phyloP scores from a whole-genome alignment of 1,140 invertebrate genomes.

The Bombus pyrosoma region DNA sequence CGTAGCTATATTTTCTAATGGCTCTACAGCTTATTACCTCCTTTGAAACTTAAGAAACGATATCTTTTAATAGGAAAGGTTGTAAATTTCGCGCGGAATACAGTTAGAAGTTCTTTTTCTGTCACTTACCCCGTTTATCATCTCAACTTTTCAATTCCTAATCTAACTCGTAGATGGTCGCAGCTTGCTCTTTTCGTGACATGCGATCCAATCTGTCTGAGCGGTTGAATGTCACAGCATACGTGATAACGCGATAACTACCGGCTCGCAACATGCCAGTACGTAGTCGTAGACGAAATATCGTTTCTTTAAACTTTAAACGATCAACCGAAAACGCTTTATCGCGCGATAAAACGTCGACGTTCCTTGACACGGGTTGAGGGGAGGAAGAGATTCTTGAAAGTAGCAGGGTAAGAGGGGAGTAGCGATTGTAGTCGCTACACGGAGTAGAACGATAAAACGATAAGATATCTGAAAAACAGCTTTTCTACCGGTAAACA shows the following conservation, averaged over 20 bases:
- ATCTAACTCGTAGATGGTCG: neutral
- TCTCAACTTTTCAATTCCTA: neutral
- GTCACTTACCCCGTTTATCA: no score
- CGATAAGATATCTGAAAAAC: constrained; percentile 79
- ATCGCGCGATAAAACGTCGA: constrained; percentile 33
- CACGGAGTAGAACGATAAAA: constrained; percentile 61
- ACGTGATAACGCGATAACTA: constrained; percentile 16
- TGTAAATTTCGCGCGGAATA: no score
- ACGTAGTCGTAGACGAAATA: constrained; percentile 32
- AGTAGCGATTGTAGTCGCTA: constrained; percentile 30
- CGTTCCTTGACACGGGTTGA: no score
- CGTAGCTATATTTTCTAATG: no score
- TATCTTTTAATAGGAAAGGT: no score
- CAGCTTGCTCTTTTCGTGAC: neutral
- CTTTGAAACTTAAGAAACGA: no score
- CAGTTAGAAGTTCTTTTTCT: no score
- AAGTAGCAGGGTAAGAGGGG: neutral
- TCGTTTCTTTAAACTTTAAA: constrained; percentile 7
- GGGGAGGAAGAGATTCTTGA: neutral
- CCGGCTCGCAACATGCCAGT: neutral
- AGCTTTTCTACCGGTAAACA: constrained; percentile 68
- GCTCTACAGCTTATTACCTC: no score
- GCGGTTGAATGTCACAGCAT: neutral
- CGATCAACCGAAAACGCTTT: constrained; percentile 49
- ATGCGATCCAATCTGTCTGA: constrained; percentile 10